Evolutionary conservation across 2,113 vertebrate species (phyloP).

Genomic region (Delphinus delphis): DNA sequence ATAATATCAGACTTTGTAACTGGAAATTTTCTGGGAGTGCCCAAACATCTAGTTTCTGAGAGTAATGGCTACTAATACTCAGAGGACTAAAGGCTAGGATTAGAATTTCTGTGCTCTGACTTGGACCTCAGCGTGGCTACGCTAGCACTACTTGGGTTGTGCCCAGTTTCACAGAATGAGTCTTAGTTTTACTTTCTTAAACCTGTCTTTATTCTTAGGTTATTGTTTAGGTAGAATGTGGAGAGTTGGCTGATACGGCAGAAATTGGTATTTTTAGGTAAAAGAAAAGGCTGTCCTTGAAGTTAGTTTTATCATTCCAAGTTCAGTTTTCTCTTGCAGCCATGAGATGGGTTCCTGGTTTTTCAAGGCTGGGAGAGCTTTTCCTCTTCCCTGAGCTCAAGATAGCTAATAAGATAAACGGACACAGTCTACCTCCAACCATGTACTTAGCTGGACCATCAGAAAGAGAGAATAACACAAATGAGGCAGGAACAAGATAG

Average conservation of each 20-base stretch:
- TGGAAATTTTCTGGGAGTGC: constrained; percentile 33
- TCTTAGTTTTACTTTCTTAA: constrained; percentile 20
- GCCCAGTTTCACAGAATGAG: not conserved
- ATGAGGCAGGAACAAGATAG: not conserved
- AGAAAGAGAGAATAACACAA: not conserved
- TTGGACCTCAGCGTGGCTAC: not conserved
- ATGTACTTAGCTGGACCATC: too few relatives aligned
- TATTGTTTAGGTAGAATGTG: not conserved
- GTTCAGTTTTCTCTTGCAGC: constrained; percentile 10
- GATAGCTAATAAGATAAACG: not conserved
- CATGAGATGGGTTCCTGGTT: not conserved
- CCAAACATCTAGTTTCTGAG: not conserved
- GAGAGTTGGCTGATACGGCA: not conserved
- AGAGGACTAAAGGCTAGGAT: not conserved
- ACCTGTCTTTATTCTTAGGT: not conserved
- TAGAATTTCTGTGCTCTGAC: not conserved
- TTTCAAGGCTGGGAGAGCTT: not conserved
- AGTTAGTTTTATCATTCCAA: not conserved
- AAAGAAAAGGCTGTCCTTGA: not conserved
- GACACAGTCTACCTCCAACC: not conserved
- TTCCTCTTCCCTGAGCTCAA: not conserved
- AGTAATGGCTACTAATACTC: not conserved
- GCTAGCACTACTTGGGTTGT: not conserved
- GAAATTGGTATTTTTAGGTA: not conserved
- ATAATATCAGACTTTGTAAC: not conserved